Conservation (phyloP, 2,113 vertebrate genomes). For the Gobiocypris rarus region DNA sequence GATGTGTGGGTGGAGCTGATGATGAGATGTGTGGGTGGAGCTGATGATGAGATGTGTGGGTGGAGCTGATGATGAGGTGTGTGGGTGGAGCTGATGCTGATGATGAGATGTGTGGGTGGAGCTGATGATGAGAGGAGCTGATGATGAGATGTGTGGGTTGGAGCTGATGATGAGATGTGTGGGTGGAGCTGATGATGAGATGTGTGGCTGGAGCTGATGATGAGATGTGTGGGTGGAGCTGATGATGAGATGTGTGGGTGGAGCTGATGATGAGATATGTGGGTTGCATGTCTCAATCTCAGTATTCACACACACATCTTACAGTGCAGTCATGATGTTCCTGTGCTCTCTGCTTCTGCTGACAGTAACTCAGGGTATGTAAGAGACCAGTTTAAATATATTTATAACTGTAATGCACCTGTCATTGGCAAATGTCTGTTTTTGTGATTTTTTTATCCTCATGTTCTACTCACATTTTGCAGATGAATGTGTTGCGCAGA, state of each 20-base stretch:
- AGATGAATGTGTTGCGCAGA: neutral
- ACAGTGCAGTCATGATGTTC: neutral
- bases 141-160: neutral
- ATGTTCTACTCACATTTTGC: too few species aligned
- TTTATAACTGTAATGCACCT: neutral
- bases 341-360: slow-evolving; percentile 10
- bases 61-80: too few species aligned
- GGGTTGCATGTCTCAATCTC: neutral
- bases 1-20: too few species aligned
- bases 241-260: neutral
- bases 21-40: too few species aligned
- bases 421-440: neutral
- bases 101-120: too few species aligned
- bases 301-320: neutral
- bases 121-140: too few species aligned
- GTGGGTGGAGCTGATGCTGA: too few species aligned
- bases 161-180: neutral
- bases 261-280: neutral
- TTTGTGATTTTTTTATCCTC: neutral
- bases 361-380: neutral
- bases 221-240: slow-evolving; percentile 5
- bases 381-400: neutral
- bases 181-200: slow-evolving; percentile 7
- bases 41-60: too few species aligned
- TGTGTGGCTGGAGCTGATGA: slow-evolving; percentile 1